A percentile compares a stretch with the other conserved stretches of the same genome.
These are phyloP conservation scores for Esox niger DNA, from an alignment of 2,113 vertebrate genomes.

Conservation along the genomic window DNA sequence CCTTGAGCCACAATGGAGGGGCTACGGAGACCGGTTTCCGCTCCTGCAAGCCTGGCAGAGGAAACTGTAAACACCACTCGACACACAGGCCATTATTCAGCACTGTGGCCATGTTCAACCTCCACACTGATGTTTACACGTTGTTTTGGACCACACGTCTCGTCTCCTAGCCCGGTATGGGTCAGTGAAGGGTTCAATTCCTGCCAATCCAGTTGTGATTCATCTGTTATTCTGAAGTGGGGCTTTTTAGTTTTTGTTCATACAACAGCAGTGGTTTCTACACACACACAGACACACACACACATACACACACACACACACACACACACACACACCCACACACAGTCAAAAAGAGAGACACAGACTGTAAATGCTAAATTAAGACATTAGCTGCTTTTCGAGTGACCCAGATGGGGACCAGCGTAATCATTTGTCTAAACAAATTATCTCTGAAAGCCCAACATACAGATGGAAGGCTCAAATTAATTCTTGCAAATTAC, in stretches of 20 bases:
- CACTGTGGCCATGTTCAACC: too few relatives aligned
- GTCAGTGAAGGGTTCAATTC: not conserved
- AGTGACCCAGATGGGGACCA: conserved; percentile 67
- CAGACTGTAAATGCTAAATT: conserved; percentile 51
- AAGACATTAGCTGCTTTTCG: conserved; percentile 40
- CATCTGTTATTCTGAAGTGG: conserved; percentile 36
- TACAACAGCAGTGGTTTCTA: conserved; percentile 54
- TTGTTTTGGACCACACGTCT: not conserved
- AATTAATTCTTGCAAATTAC: conserved; percentile 73
- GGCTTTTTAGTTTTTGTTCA: conserved; percentile 16
- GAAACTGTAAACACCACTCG: conserved; percentile 40
- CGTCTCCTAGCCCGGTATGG: not conserved
- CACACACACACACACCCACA: not conserved
- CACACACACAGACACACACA: not conserved
- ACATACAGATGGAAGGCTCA: conserved; percentile 70
- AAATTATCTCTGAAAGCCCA: conserved; percentile 70
- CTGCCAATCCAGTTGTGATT: not conserved
- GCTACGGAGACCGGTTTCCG: conserved; percentile 38
- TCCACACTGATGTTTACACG: too few relatives aligned
- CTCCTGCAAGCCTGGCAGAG: not conserved
- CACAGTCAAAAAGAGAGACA: too few relatives aligned
- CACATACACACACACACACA: not conserved
- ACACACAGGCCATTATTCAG: conserved; percentile 19
- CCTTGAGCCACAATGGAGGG: conserved; percentile 31
- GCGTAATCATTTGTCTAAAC: conserved; percentile 62